A percentile compares a stretch with the other conserved stretches of the same genome.
Evolutionary conservation across 2,113 vertebrate species (phyloP).

Genomic region (Brachypodius melanocephalos): DNA sequence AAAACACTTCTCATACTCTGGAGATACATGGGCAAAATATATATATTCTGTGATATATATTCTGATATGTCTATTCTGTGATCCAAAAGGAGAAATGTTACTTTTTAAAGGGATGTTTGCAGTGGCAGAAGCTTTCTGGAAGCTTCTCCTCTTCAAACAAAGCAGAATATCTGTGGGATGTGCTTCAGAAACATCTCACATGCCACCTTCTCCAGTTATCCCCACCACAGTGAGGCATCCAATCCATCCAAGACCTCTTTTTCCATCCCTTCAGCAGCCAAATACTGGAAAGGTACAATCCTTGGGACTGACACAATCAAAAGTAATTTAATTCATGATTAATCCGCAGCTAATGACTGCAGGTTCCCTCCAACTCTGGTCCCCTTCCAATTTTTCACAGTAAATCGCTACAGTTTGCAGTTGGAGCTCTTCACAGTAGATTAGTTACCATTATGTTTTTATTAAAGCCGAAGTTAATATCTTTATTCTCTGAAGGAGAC

Average conservation of each 20-base stretch:
- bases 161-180: background rate
- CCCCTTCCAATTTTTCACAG: constrained; percentile 35
- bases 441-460: constrained; percentile 68
- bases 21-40: accelerated
- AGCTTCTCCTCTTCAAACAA: background rate
- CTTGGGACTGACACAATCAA: constrained; percentile 33
- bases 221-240: background rate
- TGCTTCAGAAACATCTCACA: background rate
- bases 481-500: constrained; percentile 59
- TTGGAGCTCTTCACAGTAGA: constrained; percentile 61
- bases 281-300: background rate
- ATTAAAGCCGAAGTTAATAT: constrained; percentile 65
- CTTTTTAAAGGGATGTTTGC: background rate
- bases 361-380: constrained; percentile 37
- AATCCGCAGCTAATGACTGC: constrained; percentile 58
- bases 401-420: constrained; percentile 27
- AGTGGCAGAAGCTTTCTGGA: background rate
- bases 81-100: background rate
- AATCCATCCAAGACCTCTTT: background rate
- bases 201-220: background rate
- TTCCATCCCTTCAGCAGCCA: background rate
- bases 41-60: no score
- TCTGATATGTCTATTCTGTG: no score
- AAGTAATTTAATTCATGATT: constrained; percentile 60
- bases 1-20: background rate